Conservation (phyloP, 2,797 vertebrate species). For the Dryobates pubescens region DNA sequence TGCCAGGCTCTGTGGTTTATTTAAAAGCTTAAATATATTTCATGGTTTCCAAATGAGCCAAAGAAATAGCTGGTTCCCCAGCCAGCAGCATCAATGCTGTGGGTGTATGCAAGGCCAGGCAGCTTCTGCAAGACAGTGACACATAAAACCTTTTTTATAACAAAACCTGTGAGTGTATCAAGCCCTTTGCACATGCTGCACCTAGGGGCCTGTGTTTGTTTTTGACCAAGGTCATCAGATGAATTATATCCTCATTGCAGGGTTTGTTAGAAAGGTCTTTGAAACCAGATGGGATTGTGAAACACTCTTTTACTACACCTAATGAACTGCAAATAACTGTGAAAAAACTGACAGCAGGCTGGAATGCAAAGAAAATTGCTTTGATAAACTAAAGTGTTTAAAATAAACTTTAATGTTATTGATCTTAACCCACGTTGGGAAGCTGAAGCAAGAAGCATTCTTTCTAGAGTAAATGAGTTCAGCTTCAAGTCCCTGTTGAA, state of each 20-base stretch:
- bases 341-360: constrained; percentile 51
- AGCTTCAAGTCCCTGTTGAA: background rate
- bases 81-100: background rate
- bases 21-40: background rate
- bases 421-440: constrained; percentile 15
- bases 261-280: constrained; percentile 37
- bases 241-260: constrained; percentile 53
- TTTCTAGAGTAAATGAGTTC: constrained; percentile 33
- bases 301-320: constrained; percentile 42
- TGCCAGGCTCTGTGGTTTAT: background rate
- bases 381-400: constrained; percentile 61
- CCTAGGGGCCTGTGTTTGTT: constrained; percentile 53
- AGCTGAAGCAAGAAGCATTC: constrained; percentile 40
- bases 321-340: constrained; percentile 51
- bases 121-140: background rate
- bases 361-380: constrained; percentile 57
- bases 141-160: background rate
- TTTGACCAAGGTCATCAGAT: constrained; percentile 65
- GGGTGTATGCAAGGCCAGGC: background rate
- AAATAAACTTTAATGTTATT: constrained; percentile 48
- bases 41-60: background rate
- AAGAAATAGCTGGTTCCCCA: background rate
- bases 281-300: constrained; percentile 58
- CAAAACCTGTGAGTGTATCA: constrained; percentile 10
- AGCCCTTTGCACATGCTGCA: constrained; percentile 30